A percentile compares a stretch with the other conserved stretches of the same genome.
phyloP scores from a whole-genome alignment of 2,797 vertebrate genomes.

The Muraenolepis orangiensis region DNA sequence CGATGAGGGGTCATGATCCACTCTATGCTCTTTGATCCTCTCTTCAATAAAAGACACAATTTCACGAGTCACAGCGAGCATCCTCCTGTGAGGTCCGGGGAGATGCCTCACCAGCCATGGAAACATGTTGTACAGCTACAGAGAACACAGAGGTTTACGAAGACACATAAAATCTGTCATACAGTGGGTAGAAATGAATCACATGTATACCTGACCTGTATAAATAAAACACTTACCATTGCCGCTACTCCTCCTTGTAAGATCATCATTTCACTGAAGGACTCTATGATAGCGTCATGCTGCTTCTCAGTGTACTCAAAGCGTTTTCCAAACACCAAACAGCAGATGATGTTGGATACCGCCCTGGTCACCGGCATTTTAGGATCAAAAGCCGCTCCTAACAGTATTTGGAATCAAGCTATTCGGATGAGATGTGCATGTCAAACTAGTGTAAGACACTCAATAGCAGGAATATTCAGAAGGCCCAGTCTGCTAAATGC shows the following conservation, averaged over 20 bases:
- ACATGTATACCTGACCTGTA: background rate
- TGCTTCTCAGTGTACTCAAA: slow-evolving; percentile 75
- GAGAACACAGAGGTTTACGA: slow-evolving; percentile 1
- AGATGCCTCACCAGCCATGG: slow-evolving; percentile 62
- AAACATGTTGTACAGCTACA: slow-evolving; percentile 53
- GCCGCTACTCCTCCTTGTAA: slow-evolving; percentile 28
- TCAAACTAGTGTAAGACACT: background rate
- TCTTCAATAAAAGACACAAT: slow-evolving; percentile 33
- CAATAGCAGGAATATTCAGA: too few species aligned
- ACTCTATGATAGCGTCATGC: background rate
- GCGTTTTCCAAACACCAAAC: slow-evolving; percentile 78
- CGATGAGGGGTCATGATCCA: slow-evolving; percentile 52
- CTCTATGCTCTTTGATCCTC: slow-evolving; percentile 59
- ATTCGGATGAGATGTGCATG: too few species aligned
- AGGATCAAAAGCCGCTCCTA: slow-evolving; percentile 33
- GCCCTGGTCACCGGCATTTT: slow-evolving; percentile 50
- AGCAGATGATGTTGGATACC: slow-evolving; percentile 77
- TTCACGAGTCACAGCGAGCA: slow-evolving; percentile 20
- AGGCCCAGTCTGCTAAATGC: too few species aligned
- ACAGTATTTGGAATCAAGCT: too few species aligned
- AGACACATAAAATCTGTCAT: too few species aligned
- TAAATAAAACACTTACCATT: slow-evolving; percentile 46
- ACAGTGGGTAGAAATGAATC: background rate
- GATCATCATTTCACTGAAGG: slow-evolving; percentile 19
- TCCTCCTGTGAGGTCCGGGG: slow-evolving; percentile 57